A percentile compares a stretch with the other conserved stretches of the same genome.
These are phyloP conservation scores for Drosophila rellima DNA, from an alignment of 2,888 invertebrate species.

Conservation along the genomic window DNA sequence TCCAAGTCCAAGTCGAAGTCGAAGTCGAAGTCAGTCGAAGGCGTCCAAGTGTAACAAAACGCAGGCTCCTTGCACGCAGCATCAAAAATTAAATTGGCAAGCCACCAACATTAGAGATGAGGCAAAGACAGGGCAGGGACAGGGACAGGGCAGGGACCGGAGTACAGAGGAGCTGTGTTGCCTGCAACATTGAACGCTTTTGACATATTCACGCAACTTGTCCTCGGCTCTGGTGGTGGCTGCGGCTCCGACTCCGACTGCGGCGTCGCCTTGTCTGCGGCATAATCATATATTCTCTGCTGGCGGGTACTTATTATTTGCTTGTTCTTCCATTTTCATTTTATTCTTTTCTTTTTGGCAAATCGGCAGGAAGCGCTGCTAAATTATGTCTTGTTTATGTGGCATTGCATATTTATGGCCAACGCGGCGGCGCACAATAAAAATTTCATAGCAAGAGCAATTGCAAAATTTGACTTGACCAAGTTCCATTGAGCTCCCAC, in stretches of 20 bases:
- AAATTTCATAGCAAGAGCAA: conserved; percentile 66
- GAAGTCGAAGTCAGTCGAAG: conserved; percentile 61
- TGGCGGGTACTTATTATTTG: conserved; percentile 75
- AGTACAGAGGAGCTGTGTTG: conserved; percentile 25
- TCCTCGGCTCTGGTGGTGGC: conserved; percentile 50
- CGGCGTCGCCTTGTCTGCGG: conserved; percentile 78
- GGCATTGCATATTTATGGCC: conserved; percentile 79
- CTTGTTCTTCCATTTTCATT: conserved; percentile 45
- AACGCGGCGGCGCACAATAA: conserved; percentile 65
- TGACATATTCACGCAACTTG: conserved; percentile 76
- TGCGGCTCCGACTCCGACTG: conserved; percentile 33
- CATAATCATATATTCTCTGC: conserved; percentile 80
- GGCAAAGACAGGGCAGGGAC: neutral
- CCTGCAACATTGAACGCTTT: conserved; percentile 78
- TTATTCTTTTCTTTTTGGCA: conserved; percentile 74
- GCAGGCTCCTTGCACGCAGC: conserved; percentile 77
- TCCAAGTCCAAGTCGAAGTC: conserved; percentile 19
- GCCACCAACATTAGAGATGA: conserved; percentile 69
- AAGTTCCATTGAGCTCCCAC: conserved; percentile 51
- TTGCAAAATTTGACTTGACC: conserved; percentile 76
- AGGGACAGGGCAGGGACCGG: too few species aligned
- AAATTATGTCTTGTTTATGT: conserved; percentile 82
- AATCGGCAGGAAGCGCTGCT: conserved; percentile 80
- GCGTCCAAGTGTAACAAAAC: conserved; percentile 82
- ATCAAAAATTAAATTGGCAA: conserved; percentile 84